Evolutionary conservation across 1,140 invertebrate species (phyloP), one percentile per base, ranked within the genome.

Genomic region (Philopotamus ludificatus): DNA sequence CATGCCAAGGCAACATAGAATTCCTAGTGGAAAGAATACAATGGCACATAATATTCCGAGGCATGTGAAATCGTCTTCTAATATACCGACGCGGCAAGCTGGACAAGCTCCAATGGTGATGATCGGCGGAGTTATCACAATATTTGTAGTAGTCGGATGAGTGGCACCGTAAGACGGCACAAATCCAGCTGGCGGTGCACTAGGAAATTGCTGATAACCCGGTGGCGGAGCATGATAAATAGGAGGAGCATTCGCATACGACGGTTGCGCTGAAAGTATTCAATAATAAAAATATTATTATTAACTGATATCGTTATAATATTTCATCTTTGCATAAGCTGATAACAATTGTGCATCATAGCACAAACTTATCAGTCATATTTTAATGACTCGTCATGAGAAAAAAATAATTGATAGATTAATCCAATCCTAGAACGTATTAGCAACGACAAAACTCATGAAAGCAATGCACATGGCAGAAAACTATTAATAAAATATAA

Each of bases 1-100:
- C 72, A 92, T 80, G 4, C 87, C 81, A 18, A 94, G 77, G 76
- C 92, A 94, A 75, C 89, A 93, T 0, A 94, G 74, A 65, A 94
- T 87, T 50, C 92, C 92, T 21, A 93, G 44, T 0, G 92, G 92
- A 71, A 94, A 94, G 76, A 91, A 93, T 25, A 92, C 79, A 65
- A 95, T 92, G 15, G 91, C 91, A 78, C 91, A 93, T 10, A 89
- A 78, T 16, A 94, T 82, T 61, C 91, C 92, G 8, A 91, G 78
- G 72, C 89, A 91, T 1, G 90, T 90, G 73, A 87, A 91, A 74
- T 92, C 90, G 74, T 94, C 91, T 79, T 93, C 90, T 25, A 94
- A 77, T 25, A 92, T 83, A 16, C 92, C 92, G 60, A 93, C 89
- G 71, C 90, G 81, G 75, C 92, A 94, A 4, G 89, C 88, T 42